These are phyloP conservation scores for Drepana falcataria DNA, from an alignment of 2,888 invertebrate genomes.

Conservation along the genomic window DNA sequence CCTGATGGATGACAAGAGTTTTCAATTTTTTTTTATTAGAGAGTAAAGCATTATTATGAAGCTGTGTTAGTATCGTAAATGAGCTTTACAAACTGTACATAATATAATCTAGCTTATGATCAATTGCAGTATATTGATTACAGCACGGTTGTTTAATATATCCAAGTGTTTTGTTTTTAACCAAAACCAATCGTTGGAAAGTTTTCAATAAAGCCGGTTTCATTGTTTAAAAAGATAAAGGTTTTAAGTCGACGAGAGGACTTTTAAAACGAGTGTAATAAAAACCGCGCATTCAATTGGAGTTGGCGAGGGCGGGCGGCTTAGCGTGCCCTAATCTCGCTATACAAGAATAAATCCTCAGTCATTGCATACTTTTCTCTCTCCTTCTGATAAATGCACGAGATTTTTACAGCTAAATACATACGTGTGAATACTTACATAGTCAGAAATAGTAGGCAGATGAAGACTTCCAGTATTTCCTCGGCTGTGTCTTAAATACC, in stretches of 20 bases:
- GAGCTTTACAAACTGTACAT: too few species aligned
- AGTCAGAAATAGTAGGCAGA: conserved; percentile 30
- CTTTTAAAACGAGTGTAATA: conserved; percentile 33
- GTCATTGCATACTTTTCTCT: conserved; percentile 31
- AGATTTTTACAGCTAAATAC: conserved; percentile 29
- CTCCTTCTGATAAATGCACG: conserved; percentile 31
- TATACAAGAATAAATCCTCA: conserved; percentile 42
- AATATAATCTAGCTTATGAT: too few species aligned
- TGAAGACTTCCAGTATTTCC: not conserved
- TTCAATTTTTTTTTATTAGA: too few species aligned
- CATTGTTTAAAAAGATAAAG: conserved; percentile 4
- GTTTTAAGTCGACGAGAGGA: conserved; percentile 18
- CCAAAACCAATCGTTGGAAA: not conserved
- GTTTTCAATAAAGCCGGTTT: not conserved
- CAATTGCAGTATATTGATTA: too few species aligned
- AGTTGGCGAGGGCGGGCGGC: conserved; percentile 31
- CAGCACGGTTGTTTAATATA: too few species aligned
- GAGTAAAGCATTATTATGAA: too few species aligned
- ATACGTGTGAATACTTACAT: conserved; percentile 28
- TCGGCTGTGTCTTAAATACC: not conserved
- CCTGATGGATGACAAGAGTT: too few species aligned
- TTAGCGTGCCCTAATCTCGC: conserved; percentile 42
- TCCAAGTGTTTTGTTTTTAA: too few species aligned
- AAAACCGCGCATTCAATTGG: conserved; percentile 49
- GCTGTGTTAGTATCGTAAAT: too few species aligned